phyloP scores from a whole-genome alignment of 2,113 vertebrate species.

The Centrocercus urophasianus region DNA sequence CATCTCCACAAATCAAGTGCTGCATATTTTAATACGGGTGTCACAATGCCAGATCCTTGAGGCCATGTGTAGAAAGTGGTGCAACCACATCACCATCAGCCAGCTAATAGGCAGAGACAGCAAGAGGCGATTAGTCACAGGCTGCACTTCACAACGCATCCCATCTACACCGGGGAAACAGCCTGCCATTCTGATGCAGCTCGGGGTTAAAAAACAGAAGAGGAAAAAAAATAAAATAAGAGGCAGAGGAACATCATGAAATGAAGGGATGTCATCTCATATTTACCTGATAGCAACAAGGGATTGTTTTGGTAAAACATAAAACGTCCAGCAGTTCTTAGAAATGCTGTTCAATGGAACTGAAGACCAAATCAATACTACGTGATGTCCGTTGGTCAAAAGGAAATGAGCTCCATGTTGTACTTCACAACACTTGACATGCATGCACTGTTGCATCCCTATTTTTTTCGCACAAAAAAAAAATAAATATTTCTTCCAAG shows the following conservation, averaged over 20 bases:
- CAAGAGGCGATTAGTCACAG: slow-evolving; percentile 69
- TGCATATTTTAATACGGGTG: slow-evolving; percentile 1
- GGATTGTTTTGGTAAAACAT: not conserved
- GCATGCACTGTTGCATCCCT: not conserved
- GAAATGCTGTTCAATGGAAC: not conserved
- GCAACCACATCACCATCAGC: slow-evolving; percentile 35
- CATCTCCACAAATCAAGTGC: not conserved
- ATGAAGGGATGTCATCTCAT: slow-evolving; percentile 9
- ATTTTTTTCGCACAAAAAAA: not conserved
- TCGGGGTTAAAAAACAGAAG: not conserved
- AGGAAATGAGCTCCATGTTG: not conserved
- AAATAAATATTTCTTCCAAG: not conserved
- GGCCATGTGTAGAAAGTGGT: slow-evolving; percentile 12
- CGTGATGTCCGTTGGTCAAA: not conserved
- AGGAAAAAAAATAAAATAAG: not conserved
- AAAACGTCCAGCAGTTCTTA: not conserved
- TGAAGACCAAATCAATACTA: not conserved
- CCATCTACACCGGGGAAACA: slow-evolving; percentile 8
- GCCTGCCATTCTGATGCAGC: slow-evolving; percentile 12
- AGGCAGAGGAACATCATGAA: not conserved
- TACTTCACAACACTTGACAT: not conserved
- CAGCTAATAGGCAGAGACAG: slow-evolving; percentile 59
- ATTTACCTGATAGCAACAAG: slow-evolving; percentile 24
- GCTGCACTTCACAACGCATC: slow-evolving; percentile 57
- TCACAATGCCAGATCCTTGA: slow-evolving; percentile 10